A percentile compares a stretch with the other conserved stretches of the same genome.
These are phyloP conservation scores for Pogonocichla stellata DNA, from an alignment of 2,113 vertebrate species.

Conservation along the genomic window DNA sequence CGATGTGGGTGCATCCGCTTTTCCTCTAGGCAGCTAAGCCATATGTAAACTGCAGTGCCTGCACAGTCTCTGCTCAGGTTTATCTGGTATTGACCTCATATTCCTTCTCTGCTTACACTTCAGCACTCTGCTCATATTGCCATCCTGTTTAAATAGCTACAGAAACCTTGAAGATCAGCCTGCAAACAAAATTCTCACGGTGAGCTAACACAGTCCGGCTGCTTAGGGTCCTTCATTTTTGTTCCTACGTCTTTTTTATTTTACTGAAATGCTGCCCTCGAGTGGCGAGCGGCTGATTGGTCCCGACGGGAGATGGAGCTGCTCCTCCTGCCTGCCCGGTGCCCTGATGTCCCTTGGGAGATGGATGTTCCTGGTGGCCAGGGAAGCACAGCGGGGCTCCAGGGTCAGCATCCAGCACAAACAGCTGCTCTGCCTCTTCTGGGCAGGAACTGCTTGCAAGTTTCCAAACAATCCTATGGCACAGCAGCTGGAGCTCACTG, in stretches of 20 bases:
- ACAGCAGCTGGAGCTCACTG: neutral
- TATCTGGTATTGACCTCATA: neutral
- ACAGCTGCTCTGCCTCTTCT: neutral
- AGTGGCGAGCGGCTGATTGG: neutral
- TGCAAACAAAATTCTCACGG: neutral
- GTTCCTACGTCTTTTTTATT: neutral
- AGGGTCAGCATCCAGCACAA: neutral
- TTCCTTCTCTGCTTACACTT: neutral
- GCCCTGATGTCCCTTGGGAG: neutral
- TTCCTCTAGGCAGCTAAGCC: neutral
- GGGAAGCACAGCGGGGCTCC: accelerated
- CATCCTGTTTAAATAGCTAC: neutral
- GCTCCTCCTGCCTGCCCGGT: neutral
- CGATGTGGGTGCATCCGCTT: neutral
- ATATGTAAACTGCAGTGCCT: neutral
- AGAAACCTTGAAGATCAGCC: neutral
- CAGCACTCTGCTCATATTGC: neutral
- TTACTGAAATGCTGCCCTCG: slow-evolving; percentile 45
- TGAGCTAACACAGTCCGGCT: neutral
- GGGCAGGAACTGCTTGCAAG: accelerated
- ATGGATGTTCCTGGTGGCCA: accelerated
- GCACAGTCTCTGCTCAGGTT: neutral
- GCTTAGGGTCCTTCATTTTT: neutral
- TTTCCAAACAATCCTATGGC: neutral
- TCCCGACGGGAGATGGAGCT: accelerated